phyloP scores from a whole-genome alignment of 1,140 invertebrate species.

The Drosophila nasuta region DNA sequence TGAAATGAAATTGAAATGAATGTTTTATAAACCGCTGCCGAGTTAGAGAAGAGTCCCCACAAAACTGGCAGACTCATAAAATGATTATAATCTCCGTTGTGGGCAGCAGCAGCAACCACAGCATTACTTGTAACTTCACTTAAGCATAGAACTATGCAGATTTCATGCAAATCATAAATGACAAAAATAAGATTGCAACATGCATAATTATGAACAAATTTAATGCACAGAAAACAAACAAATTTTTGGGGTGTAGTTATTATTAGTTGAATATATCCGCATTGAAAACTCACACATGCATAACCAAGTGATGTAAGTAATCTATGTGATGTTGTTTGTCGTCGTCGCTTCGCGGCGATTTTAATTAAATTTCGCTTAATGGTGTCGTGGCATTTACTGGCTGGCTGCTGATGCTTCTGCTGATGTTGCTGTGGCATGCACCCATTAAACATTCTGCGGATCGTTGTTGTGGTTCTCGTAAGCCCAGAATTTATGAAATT shows the following conservation, averaged over 20 bases:
- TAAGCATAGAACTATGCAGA: not conserved
- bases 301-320: not conserved
- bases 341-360: conserved; percentile 32
- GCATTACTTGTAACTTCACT: conserved; percentile 6
- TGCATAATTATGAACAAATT: conserved; percentile 14
- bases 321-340: conserved; percentile 13
- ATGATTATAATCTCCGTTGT: conserved; percentile 65
- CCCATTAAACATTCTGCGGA: conserved; percentile 69
- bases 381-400: conserved; percentile 33
- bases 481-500: conserved; percentile 98
- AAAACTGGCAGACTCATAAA: conserved; percentile 50
- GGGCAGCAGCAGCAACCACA: conserved; percentile 24
- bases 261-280: conserved; percentile 3
- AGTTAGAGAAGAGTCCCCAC: conserved; percentile 37
- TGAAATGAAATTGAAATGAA: conserved; percentile 84
- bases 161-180: conserved; percentile 12
- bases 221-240: conserved; percentile 21
- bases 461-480: conserved; percentile 95
- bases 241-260: conserved; percentile 8
- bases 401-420: not conserved
- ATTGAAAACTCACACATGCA: not conserved
- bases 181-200: conserved; percentile 19
- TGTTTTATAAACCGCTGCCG: conserved; percentile 72
- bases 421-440: conserved; percentile 21
- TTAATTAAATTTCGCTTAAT: conserved; percentile 75